Conservation (phyloP, 2,113 vertebrate genomes). For the Charina bottae region DNA sequence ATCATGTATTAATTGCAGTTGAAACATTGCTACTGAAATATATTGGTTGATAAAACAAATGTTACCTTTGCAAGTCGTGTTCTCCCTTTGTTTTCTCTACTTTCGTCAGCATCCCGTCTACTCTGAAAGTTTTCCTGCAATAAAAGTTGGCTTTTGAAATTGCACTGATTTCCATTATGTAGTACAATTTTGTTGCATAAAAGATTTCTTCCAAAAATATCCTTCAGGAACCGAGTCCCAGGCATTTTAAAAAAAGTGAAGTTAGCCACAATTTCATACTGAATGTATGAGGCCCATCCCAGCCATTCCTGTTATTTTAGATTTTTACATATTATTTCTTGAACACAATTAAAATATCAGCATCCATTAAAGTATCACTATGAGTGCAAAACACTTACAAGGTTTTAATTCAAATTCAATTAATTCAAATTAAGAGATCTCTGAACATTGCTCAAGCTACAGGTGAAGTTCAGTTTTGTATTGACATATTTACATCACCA, state of each 20-base stretch:
- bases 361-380: background rate
- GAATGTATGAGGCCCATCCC: background rate
- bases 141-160: conserved; percentile 47
- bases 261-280: background rate
- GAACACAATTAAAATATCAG: background rate
- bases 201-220: background rate
- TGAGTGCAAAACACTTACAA: background rate
- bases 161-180: background rate
- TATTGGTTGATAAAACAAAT: conserved; percentile 24
- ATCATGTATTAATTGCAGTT: background rate
- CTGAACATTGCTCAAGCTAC: background rate
- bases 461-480: background rate
- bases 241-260: background rate
- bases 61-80: conserved; percentile 95
- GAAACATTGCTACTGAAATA: conserved; percentile 11
- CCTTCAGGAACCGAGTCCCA: background rate
- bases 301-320: background rate
- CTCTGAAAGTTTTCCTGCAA: conserved; percentile 93
- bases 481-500: background rate
- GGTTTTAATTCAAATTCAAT: background rate
- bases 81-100: conserved; percentile 97
- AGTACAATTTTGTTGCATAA: conserved; percentile 11
- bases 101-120: conserved; percentile 93
- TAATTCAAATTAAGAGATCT: background rate
- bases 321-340: background rate